Conservation (phyloP, 2,113 vertebrate genomes). For the Gopherus flavomarginatus region DNA sequence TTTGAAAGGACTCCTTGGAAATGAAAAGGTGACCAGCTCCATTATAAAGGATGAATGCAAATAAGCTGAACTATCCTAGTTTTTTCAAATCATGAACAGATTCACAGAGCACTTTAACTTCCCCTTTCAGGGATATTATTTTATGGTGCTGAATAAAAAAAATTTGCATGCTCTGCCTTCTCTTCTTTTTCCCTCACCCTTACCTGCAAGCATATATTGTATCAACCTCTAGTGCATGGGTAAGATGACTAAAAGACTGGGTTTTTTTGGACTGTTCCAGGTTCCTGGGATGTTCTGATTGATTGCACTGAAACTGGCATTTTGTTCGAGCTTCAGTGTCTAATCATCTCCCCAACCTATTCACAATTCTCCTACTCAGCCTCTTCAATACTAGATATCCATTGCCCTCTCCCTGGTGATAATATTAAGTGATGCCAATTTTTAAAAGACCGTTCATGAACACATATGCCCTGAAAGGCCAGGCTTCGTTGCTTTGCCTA, state of each 20-base stretch:
- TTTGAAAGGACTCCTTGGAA: slow-evolving; percentile 9
- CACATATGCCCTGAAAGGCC: background rate
- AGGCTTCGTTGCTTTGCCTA: background rate
- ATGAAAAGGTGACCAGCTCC: background rate
- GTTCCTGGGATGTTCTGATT: background rate
- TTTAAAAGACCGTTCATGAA: background rate
- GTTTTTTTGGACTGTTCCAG: background rate
- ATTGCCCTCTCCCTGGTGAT: background rate
- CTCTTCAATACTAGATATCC: background rate
- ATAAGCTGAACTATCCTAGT: background rate
- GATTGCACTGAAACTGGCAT: background rate
- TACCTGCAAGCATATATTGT: background rate
- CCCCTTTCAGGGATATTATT: background rate
- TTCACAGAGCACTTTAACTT: background rate
- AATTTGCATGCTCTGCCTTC: background rate
- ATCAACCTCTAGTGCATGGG: background rate
- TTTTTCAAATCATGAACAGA: background rate
- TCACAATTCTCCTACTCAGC: background rate
- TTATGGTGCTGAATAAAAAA: background rate
- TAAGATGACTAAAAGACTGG: background rate
- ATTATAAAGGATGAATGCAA: slow-evolving; percentile 2
- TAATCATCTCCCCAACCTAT: background rate
- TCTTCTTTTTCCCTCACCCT: accelerated
- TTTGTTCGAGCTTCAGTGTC: background rate
- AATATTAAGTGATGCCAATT: background rate